These are phyloP conservation scores for Amia ocellicauda DNA, from an alignment of 2,113 vertebrate species.

Conservation along the genomic window DNA sequence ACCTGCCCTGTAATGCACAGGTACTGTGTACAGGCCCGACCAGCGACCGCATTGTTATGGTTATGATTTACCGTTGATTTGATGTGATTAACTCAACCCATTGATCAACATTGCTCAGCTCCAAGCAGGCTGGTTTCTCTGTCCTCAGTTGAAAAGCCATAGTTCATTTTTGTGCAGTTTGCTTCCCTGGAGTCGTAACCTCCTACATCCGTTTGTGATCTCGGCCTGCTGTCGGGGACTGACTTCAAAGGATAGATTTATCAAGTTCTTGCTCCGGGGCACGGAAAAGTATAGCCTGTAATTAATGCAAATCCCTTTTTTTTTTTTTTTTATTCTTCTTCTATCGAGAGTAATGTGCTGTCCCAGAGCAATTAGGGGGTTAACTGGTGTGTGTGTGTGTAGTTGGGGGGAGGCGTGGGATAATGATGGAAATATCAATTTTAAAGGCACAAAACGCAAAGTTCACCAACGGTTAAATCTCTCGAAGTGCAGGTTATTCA, in stretches of 20 bases:
- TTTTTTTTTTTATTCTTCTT: too few relatives aligned
- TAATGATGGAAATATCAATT: not conserved
- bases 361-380: slow-evolving; percentile 37
- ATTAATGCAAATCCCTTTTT: slow-evolving; percentile 26
- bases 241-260: slow-evolving; percentile 24
- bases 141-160: too few relatives aligned
- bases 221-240: too few relatives aligned
- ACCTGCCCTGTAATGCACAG: slow-evolving; percentile 64
- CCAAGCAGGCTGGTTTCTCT: too few relatives aligned
- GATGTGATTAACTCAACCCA: too few relatives aligned
- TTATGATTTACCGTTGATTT: too few relatives aligned
- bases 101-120: too few relatives aligned
- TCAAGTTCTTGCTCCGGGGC: slow-evolving; percentile 18
- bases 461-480: slow-evolving; percentile 21
- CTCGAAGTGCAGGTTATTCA: slow-evolving; percentile 31
- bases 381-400: slow-evolving; percentile 31
- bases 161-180: too few relatives aligned
- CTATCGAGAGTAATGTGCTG: slow-evolving; percentile 30
- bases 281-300: slow-evolving; percentile 8
- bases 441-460: not conserved
- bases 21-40: slow-evolving; percentile 33
- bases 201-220: not conserved
- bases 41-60: too few relatives aligned
- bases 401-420: slow-evolving; percentile 1
- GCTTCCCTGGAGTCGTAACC: not conserved